phyloP scores from a whole-genome alignment of 2,113 vertebrate species.

The Rhadina sibilatrix region DNA sequence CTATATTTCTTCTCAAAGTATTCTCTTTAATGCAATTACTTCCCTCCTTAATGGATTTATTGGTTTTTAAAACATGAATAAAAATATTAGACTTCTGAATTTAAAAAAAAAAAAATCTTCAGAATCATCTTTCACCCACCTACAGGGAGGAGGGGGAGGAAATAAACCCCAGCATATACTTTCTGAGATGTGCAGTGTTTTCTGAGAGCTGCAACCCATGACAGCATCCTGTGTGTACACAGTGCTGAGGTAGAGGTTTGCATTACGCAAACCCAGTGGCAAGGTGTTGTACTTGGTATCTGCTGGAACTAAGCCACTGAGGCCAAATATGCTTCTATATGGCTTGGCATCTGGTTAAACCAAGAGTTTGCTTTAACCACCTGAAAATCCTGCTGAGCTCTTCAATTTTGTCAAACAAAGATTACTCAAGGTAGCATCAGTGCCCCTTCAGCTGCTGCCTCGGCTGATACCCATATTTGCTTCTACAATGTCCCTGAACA shows the following conservation, averaged over 20 bases:
- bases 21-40: not conserved
- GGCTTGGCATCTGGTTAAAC: not conserved
- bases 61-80: not conserved
- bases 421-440: not conserved
- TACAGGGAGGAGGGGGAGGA: not conserved
- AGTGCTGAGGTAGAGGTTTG: not conserved
- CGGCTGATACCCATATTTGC: not conserved
- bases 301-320: not conserved
- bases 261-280: not conserved
- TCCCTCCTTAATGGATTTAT: not conserved
- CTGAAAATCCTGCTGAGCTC: not conserved
- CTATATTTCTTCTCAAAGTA: not conserved
- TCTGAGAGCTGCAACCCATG: fast-evolving
- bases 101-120: not conserved
- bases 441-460: fast-evolving
- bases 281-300: not conserved
- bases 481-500: not conserved
- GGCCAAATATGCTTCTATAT: not conserved
- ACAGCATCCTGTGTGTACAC: no score
- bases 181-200: not conserved
- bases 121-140: not conserved
- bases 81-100: not conserved
- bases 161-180: not conserved
- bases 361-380: not conserved
- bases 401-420: not conserved